Evolutionary conservation across 2,113 vertebrate genomes (phyloP).

Genomic region (Heptranchias perlo): DNA sequence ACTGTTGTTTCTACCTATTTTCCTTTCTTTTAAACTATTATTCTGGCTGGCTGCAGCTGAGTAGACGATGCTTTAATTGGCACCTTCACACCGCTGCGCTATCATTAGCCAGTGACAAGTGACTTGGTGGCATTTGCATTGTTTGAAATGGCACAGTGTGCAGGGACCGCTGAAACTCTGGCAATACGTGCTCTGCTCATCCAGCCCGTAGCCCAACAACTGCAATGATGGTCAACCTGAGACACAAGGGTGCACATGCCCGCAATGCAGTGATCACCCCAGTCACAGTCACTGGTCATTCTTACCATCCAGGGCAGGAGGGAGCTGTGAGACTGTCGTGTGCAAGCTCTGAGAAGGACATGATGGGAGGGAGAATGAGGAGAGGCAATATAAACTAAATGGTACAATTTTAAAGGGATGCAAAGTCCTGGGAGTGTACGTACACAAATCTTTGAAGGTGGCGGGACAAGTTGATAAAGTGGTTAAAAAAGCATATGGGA

Average conservation of each 20-base stretch:
- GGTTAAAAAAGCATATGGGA: background rate
- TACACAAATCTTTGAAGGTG: background rate
- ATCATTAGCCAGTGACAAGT: constrained; percentile 14
- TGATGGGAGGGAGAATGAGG: background rate
- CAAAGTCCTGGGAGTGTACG: too few species aligned
- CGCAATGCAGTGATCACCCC: background rate
- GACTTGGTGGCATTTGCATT: background rate
- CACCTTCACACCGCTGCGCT: background rate
- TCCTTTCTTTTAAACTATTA: background rate
- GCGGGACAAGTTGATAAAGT: background rate
- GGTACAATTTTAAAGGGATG: background rate
- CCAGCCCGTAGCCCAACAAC: background rate
- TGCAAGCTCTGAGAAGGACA: background rate
- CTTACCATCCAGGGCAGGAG: background rate
- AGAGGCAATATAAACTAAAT: background rate
- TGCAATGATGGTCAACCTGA: background rate
- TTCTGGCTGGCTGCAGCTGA: background rate
- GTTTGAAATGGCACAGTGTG: background rate
- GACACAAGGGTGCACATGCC: background rate
- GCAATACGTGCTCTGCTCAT: background rate
- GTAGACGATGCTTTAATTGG: background rate
- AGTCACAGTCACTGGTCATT: background rate
- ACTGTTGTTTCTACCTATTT: background rate
- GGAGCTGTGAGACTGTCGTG: background rate
- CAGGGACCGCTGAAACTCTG: background rate